Percentiles rank a stretch among this genome's conserved stretches.
These are phyloP conservation scores for Selenia dentaria DNA, from an alignment of 2,888 invertebrate species.

Conservation along the genomic window DNA sequence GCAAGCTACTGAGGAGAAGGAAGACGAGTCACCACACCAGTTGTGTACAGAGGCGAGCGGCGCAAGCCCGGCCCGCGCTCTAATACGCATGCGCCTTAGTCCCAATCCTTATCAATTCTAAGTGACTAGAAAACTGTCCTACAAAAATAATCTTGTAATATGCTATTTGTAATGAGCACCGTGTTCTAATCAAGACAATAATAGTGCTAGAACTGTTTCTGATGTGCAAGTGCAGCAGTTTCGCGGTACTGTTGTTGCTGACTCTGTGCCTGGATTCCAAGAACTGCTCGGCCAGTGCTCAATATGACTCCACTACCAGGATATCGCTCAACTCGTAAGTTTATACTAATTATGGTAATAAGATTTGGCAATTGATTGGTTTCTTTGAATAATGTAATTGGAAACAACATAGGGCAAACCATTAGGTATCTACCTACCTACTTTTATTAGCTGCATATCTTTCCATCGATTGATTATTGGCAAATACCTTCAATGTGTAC, in stretches of 20 bases:
- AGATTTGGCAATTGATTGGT: not conserved
- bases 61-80: conserved; percentile 61
- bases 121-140: conserved; percentile 35
- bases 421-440: too few relatives aligned
- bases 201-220: conserved; percentile 59
- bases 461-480: conserved; percentile 6
- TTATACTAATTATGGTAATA: conserved; percentile 1
- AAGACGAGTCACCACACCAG: not conserved
- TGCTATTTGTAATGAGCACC: conserved; percentile 20
- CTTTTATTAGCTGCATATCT: not conserved
- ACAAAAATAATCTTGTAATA: conserved; percentile 23
- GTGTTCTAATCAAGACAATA: conserved; percentile 27
- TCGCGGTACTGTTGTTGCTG: conserved; percentile 60
- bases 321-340: conserved; percentile 78
- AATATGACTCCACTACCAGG: conserved; percentile 65
- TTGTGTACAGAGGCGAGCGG: conserved; percentile 23
- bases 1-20: conserved; percentile 13
- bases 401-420: too few relatives aligned
- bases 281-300: conserved; percentile 72
- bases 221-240: conserved; percentile 72
- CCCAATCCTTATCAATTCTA: conserved; percentile 50
- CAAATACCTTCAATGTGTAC: too few relatives aligned
- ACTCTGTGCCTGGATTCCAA: conserved; percentile 71
- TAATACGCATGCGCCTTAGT: conserved; percentile 57
- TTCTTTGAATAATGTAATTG: not conserved